Base-by-base conservation (phyloP, 2,888 invertebrate species). In the Leptinotarsa peninsularis region DNA sequence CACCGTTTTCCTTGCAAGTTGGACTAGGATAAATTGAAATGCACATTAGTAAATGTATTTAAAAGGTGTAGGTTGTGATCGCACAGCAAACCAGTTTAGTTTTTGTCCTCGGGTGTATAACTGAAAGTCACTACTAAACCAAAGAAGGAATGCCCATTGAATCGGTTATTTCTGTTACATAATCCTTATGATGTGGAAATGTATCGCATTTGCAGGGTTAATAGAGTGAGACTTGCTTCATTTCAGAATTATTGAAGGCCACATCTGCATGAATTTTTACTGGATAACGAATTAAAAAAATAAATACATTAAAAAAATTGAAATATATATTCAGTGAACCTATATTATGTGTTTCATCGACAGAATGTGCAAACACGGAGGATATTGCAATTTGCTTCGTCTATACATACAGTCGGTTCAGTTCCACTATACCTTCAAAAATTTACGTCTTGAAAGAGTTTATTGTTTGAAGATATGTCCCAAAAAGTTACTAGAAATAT, bases 71-170 rank as follows among this genome's bases (percentile, higher is more conserved):
- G 58, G 49, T 70, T 58, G 49, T 27, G 58, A 49, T 49, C 60
- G 58, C 49, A 23, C 58, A 70, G 60, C 43, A 43, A 58, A 70
- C 70, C 23, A 49, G 70, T 70, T 70, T 17, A 17, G 43, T 70
- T 70, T 58, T 58, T 58, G 49, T 70, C 49, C 58, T 23, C 58
- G 33, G 43, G 49, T 43, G 56, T 18, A 70, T 43, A 58, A 58
- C 21, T 70, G 58, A 58, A 60, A 58, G 43, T 56, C 58, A 70
- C 18, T 58, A 58, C 58, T 17, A 21, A 49, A 58, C 18, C 54
- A n/a, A 69, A 56, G 56, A 18, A 58, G 49, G 49, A 58, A 58
- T 58, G 63, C 43, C n/a, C n/a, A 63, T n/a, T 63, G 63, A 33
- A 43, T 63, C 43, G 63, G 33, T 63, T 43, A 63, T 43, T 63